Base-by-base conservation (phyloP, 2,888 invertebrate species). In the Chymomyza caudatula region DNA sequence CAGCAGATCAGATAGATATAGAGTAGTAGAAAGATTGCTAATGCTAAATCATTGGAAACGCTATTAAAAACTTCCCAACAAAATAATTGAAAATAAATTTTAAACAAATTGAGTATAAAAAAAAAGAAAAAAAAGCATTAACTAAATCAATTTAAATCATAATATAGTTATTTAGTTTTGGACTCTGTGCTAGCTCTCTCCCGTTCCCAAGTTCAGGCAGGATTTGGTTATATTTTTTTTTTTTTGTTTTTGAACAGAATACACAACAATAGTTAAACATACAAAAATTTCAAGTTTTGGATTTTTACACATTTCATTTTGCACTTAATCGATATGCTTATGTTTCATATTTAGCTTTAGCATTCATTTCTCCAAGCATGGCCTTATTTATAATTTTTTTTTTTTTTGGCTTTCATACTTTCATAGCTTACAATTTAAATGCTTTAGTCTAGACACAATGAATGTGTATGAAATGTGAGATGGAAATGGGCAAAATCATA, bases 151-250 rank as follows among this genome's bases (percentile, higher is more conserved):
- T 51, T 60, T 43, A 42, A n/a, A 23, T 54, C 43, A 61, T 25
- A 47, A 43, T 19, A 71, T 66, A 42, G 37, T 6, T 44, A 25
- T 71, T 64, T 71, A 60, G 65, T 68, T 73, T 62, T 78, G 83
- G 80, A 89, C 88, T 87, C 88, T 87, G 85, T 88, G 87, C 88
- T 90, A 89, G 89, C 90, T 90, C 89, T 90, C 90, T 89, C 90
- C 91, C 90, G 89, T 89, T 90, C 91, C 90, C 90, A 91, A 89
- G 89, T 88, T 86, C 89, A 88, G 88, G 89, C 89, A 85, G 86
- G 87, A 85, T 86, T 75, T 83, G 80, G 79, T 76, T 78, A 76
- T 81, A 49, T 22, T 37, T 63, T 61, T 60, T 49, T 29, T 72
- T 60, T 65, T 75, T 57, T 20, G 52, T 76, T 74, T 74, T 76